Percentiles rank a stretch among this genome's conserved stretches.
Evolutionary conservation across 92 coral and sea anemone genomes (phyloP).

Genomic region (Parazoanthus atlanticus): DNA sequence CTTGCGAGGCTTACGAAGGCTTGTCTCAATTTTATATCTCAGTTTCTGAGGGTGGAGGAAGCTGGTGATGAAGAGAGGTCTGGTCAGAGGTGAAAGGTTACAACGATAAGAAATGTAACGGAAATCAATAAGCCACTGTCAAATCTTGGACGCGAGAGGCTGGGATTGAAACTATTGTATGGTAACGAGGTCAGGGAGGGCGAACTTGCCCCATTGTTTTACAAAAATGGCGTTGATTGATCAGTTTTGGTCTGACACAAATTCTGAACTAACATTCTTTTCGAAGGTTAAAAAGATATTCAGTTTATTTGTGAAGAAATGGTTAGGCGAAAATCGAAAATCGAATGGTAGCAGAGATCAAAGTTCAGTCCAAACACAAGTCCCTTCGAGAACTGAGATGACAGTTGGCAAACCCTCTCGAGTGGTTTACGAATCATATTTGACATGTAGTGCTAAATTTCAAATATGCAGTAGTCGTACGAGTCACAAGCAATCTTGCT

Average conservation of each 20-base stretch:
- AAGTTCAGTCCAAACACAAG: too few species aligned
- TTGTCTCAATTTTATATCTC: conserved; percentile 48
- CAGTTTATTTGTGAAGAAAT: background rate
- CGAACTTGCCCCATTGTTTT: background rate
- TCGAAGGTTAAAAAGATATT: too few species aligned
- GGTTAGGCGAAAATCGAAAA: background rate
- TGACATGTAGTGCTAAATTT: too few species aligned
- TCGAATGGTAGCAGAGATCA: background rate
- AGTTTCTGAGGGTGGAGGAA: conserved; percentile 43
- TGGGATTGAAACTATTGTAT: background rate
- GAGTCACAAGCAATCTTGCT: too few species aligned
- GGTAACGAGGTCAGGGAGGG: background rate
- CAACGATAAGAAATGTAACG: background rate
- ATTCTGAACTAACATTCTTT: too few species aligned
- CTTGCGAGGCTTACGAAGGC: conserved; percentile 47
- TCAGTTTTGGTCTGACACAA: background rate
- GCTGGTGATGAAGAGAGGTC: conserved; percentile 46
- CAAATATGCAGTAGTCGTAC: too few species aligned
- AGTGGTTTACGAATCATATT: too few species aligned
- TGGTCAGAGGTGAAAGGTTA: background rate
- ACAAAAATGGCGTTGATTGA: background rate
- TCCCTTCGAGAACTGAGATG: background rate
- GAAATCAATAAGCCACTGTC: background rate
- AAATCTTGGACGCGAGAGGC: background rate
- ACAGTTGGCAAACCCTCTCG: background rate